Conservation (phyloP, 2,888 invertebrate genomes). For the Standfussiana lucernea region DNA sequence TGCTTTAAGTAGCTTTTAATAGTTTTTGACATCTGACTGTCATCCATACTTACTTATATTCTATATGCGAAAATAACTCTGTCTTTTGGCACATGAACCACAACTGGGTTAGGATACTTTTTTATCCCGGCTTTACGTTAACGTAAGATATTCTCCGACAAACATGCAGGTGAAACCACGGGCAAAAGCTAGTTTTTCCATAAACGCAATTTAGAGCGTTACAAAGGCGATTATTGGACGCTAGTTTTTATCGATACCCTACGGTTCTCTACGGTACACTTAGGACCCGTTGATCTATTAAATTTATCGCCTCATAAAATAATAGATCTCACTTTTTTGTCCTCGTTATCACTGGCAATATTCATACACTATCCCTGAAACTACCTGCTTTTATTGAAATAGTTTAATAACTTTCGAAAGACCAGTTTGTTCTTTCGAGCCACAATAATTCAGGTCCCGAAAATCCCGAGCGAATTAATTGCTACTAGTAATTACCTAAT, state of each 20-base stretch:
- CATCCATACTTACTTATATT: background rate
- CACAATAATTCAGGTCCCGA: background rate
- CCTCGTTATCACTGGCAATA: background rate
- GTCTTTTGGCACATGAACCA: background rate
- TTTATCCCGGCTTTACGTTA: background rate
- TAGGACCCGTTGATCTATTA: background rate
- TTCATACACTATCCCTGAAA: background rate
- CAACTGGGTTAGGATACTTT: background rate
- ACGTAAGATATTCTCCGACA: background rate
- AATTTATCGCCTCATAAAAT: background rate
- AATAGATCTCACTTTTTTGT: background rate
- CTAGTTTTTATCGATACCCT: background rate
- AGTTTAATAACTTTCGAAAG: slow-evolving; percentile 2
- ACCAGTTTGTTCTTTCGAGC: background rate
- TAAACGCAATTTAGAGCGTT: background rate
- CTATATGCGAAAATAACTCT: background rate
- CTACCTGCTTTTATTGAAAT: background rate
- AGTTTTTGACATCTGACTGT: background rate
- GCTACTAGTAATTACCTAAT: background rate
- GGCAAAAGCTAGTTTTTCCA: background rate
- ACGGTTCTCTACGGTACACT: background rate
- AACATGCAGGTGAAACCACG: background rate
- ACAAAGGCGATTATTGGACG: background rate
- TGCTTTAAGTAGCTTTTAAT: background rate
- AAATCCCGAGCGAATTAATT: slow-evolving; percentile 5